Percentiles rank a stretch among this genome's conserved stretches.
Evolutionary conservation across 2,888 invertebrate species (phyloP).

Genomic region (Tipula confusa): DNA sequence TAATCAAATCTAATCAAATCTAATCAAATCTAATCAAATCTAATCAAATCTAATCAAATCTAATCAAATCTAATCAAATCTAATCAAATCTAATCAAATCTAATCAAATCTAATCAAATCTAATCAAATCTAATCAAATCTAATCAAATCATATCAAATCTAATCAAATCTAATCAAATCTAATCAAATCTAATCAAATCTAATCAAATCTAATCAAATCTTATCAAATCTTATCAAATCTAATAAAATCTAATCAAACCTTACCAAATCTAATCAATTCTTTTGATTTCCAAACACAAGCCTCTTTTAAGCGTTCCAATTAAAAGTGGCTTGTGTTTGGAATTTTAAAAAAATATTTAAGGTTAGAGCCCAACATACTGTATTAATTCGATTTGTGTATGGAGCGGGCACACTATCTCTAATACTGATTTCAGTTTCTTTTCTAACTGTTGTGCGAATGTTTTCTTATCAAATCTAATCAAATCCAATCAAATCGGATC

Average conservation of each 20-base stretch:
- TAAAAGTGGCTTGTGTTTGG: too few species aligned
- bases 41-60: neutral
- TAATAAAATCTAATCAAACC: neutral
- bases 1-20: neutral
- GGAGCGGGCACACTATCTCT: too few species aligned
- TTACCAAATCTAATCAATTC: neutral
- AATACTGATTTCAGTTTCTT: too few species aligned
- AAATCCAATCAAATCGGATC: neutral
- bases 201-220: neutral
- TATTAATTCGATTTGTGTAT: too few species aligned
- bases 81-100: neutral
- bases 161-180: neutral
- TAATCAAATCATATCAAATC: neutral
- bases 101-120: neutral
- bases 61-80: neutral
- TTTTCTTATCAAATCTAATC: too few species aligned
- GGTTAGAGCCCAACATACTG: too few species aligned
- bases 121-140: neutral
- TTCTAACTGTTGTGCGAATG: too few species aligned
- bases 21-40: neutral
- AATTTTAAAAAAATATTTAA: too few species aligned
- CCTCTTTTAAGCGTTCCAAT: too few species aligned
- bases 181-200: neutral
- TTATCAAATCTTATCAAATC: neutral
- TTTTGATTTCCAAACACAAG: too few species aligned